Base-by-base conservation (phyloP, 2,797 vertebrate species). In the Gallinago solitaria region DNA sequence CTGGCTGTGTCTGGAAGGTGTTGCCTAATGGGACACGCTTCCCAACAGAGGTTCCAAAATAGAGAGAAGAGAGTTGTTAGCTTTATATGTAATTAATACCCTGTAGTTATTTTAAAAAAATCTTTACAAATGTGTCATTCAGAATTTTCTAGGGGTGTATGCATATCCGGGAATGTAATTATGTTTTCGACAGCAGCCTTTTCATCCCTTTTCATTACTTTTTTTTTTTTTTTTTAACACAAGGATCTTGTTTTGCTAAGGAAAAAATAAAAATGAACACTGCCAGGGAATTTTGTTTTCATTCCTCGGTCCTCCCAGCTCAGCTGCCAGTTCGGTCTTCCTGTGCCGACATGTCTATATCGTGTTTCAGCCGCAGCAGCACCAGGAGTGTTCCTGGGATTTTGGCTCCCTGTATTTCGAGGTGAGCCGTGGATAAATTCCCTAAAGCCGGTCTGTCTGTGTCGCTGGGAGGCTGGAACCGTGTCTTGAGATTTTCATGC, bases 231-330 rank as follows among this genome's bases (percentile, higher is more conserved):
- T 50, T 67, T 18, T 56, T 20, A 16, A 83, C 0, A 0, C n/a
- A 11, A 51, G 12, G 53, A 51, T 88, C 80, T 83, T 73, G 54
- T 89, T 96, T 84, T 84, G 54, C 70, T 73, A 41, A 45, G 28
- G 60, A 51, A 87, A 87, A 89, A 70, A 20, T 47, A 56, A 74
- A 77, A 87, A 17, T 10, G 9, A 87, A 16, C 2, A 2, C 59
- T 87, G 89, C 82, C 89, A 95, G 65, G 83, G 82, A 92, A 89
- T 95, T 92, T 77, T 97, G 91, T 91, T 95, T 91, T 89, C 68
- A 48, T 94, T 73, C 60, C 71, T 92, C 1, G 1, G 21, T 80
- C 64, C 37, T 90, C 48, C 57, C 79, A 80, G 37, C 84, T 63
- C 35, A 41, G 70, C 87, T 94, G 68, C 84, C 78, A 54, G 85